Conservation (phyloP, 2,888 invertebrate species). For the Branchipolynoe longqiensis region DNA sequence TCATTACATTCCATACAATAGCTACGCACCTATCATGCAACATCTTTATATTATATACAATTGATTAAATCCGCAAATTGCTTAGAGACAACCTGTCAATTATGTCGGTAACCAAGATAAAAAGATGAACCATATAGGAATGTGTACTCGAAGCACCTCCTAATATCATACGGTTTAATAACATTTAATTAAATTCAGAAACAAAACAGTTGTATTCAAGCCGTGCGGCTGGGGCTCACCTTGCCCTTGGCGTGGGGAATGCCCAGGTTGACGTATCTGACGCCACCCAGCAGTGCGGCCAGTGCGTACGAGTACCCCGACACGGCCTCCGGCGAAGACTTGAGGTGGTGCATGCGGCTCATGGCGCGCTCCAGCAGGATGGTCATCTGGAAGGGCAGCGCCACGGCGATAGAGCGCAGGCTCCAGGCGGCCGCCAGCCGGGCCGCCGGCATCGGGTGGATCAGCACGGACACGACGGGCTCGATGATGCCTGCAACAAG, state of each 20-base stretch:
- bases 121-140: too few relatives aligned
- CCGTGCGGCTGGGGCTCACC: conserved; percentile 83
- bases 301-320: conserved; percentile 94
- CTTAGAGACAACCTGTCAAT: too few relatives aligned
- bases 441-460: conserved; percentile 94
- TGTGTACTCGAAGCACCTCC: too few relatives aligned
- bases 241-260: conserved; percentile 98
- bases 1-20: too few relatives aligned
- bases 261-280: conserved; percentile 87
- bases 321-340: conserved; percentile 89
- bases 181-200: neutral
- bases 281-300: conserved; percentile 93
- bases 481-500: conserved; percentile 86
- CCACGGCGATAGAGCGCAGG: conserved; percentile 93
- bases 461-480: conserved; percentile 90
- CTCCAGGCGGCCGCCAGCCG: conserved; percentile 97
- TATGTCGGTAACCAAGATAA: too few relatives aligned
- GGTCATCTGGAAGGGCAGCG: conserved; percentile 96
- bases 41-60: too few relatives aligned
- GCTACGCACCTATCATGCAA: too few relatives aligned
- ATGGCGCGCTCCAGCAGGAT: conserved; percentile 90
- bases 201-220: neutral
- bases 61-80: too few relatives aligned
- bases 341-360: conserved; percentile 85
- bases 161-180: neutral